Percentiles rank a stretch among this genome's conserved stretches.
phyloP scores from a whole-genome alignment of 1,140 invertebrate species.

The Brachionus koreanus region DNA sequence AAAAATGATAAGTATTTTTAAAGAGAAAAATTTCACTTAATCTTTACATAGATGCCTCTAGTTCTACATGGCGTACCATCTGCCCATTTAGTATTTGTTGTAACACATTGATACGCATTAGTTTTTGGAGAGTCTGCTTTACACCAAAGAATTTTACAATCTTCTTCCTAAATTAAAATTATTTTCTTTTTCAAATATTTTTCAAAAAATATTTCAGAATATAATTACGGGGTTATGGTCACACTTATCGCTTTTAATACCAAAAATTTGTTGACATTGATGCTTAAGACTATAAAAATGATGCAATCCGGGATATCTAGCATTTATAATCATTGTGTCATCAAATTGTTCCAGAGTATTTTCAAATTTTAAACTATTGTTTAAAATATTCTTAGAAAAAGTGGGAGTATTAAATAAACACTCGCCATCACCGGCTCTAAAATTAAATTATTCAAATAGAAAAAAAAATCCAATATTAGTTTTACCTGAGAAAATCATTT shows the following conservation, averaged over 20 bases:
- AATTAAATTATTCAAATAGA: neutral
- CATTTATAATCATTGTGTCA: neutral
- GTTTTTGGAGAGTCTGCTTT: neutral
- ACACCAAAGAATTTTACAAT: constrained; percentile 36
- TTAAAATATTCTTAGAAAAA: neutral
- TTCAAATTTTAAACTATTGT: neutral
- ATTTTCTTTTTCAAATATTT: neutral
- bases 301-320: neutral
- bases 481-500: constrained; percentile 40
- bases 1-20: neutral
- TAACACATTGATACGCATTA: constrained; percentile 9
- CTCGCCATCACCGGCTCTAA: constrained; percentile 23
- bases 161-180: constrained; percentile 15
- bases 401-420: constrained; percentile 26
- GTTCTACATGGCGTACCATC: constrained; percentile 36
- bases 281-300: neutral
- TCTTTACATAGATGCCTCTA: neutral
- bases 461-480: neutral
- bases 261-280: constrained; percentile 41
- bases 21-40: neutral
- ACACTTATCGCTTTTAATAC: constrained; percentile 18
- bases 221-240: constrained; percentile 1
- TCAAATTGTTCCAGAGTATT: constrained; percentile 29
- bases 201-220: neutral
- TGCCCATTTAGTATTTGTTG: constrained; percentile 33